Base-by-base conservation (phyloP, 2,113 vertebrate species). In the Heterocephalus glaber region DNA sequence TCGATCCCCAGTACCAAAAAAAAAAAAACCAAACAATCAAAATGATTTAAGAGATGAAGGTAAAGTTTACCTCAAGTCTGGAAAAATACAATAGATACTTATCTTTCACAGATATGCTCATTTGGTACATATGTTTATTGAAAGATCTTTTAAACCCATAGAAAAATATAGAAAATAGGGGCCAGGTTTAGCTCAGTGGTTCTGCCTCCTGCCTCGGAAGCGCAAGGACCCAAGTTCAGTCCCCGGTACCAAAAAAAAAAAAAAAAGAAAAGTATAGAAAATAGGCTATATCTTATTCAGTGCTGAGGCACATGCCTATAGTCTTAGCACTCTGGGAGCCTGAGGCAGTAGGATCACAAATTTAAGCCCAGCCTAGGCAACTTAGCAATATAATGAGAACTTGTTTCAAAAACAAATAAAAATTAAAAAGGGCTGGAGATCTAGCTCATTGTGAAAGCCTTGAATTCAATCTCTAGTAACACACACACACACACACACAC, bases 81-180 rank as follows among this genome's bases (percentile, higher is more conserved):
- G 24, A 66, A 96, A 96, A 90, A 72, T 83, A 54, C 41, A 94
- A 60, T 74, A 28, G 52, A 38, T 87, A 65, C 12, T 35, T 74
- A 56, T 1, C 65, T 96, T 90, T 94, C 49, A 85, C 60, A 96
- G 89, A 94, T 33, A 77, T 19, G 49, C 14, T 38, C 35, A 22
- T 24, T 92, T 90, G 38, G 65, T 82, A 56, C 60, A 68, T 33
- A 26, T 86, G 79, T 88, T 89, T 86, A 86, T 86, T 41, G 47
- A n/a, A 30, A 94, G 82, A 74, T 61, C 93, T 79, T 93, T 88
- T 93, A 97, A 91, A 49, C 16, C 79, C 61, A 89, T 54, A 82
- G 84, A 84, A 56, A 70, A 86, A 26, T 33, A 63, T 1, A 82
- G n/a, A n/a, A n/a, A n/a, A n/a, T n/a, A n/a, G n/a, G n/a, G n/a